Percentiles rank a stretch among this genome's conserved stretches.
These are phyloP conservation scores for Pogonocichla stellata DNA, from an alignment of 2,113 vertebrate species.

Conservation along the genomic window DNA sequence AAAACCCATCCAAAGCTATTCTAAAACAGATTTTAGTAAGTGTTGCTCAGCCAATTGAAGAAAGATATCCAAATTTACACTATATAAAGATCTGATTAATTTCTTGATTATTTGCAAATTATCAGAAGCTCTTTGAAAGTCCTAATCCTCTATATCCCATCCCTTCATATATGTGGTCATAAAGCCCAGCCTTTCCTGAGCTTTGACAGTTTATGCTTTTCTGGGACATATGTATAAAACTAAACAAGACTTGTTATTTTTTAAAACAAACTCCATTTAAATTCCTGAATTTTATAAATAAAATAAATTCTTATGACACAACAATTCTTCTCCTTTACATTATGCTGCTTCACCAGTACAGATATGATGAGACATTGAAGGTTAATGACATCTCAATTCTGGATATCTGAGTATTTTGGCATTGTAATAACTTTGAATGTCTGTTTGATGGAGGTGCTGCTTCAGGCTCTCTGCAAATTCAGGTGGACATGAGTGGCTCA, in stretches of 20 bases:
- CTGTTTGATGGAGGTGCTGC: neutral
- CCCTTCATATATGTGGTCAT: neutral
- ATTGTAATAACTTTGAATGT: neutral
- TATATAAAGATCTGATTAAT: neutral
- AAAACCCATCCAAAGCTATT: neutral
- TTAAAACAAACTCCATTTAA: neutral
- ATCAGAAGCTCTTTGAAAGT: neutral
- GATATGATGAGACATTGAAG: neutral
- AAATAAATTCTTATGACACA: rapidly evolving
- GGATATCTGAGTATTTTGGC: neutral
- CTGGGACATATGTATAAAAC: neutral
- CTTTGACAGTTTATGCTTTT: neutral
- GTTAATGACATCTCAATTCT: neutral
- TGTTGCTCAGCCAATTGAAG: neutral
- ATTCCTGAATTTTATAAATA: neutral
- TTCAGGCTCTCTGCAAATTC: neutral
- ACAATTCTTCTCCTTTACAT: neutral
- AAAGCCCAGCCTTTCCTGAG: neutral
- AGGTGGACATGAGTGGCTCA: neutral
- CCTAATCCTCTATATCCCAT: neutral
- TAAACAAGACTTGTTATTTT: neutral
- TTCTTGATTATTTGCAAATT: neutral
- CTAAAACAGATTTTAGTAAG: neutral
- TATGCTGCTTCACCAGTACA: neutral
- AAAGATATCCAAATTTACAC: neutral